phyloP scores from a whole-genome alignment of 35 echinoderm and acorn worm species.

The Heliocidaris tuberculata region DNA sequence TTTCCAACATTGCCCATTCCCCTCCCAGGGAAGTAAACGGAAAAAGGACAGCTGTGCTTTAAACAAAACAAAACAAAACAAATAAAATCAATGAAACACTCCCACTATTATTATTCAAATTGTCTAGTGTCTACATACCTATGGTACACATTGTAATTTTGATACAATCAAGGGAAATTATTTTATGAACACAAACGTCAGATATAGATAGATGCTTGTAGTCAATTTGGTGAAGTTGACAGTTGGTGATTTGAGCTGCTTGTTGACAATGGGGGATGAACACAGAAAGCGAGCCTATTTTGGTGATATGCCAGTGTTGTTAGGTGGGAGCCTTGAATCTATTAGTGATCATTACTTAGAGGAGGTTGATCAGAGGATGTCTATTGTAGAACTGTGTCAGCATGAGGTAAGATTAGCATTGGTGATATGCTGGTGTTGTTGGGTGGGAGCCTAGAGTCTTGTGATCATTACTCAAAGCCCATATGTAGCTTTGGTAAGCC shows the following conservation, averaged over 20 bases:
- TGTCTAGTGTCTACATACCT: background rate
- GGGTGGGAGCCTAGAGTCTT: background rate
- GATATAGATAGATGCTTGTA: background rate
- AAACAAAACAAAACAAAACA: background rate
- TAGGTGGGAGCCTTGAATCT: background rate
- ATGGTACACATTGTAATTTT: background rate
- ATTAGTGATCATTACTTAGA: background rate
- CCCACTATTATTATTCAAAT: background rate
- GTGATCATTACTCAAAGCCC: background rate
- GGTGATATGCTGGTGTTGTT: background rate
- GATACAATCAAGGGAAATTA: background rate
- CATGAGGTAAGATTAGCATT: background rate
- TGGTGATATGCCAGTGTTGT: conserved; percentile 22
- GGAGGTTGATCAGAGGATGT: background rate
- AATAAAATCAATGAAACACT: background rate
- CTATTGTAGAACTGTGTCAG: background rate
- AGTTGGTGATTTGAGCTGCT: background rate
- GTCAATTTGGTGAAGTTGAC: background rate
- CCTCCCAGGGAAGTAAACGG: background rate
- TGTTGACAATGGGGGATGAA: background rate
- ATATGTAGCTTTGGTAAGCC: too few species aligned
- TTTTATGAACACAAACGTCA: background rate
- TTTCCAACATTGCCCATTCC: too few species aligned
- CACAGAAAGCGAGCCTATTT: background rate
- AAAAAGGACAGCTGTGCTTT: background rate